phyloP scores from a whole-genome alignment of 1,140 invertebrate species.

The Liolophura sinensis region DNA sequence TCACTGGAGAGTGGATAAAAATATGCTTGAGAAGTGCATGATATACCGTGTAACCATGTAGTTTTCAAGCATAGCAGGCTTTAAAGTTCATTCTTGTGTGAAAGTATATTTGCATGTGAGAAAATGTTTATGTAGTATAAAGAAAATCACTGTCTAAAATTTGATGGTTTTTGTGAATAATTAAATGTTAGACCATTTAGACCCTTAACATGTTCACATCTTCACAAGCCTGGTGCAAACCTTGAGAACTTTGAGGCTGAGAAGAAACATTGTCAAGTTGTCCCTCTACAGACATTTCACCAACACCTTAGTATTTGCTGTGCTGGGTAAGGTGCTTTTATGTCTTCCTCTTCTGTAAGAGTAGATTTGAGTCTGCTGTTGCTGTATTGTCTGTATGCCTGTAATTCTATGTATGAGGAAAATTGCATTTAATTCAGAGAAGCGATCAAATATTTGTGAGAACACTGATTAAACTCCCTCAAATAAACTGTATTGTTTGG shows the following conservation, averaged over 20 bases:
- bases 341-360: background rate
- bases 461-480: too few relatives aligned
- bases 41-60: too few relatives aligned
- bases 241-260: slow-evolving; percentile 80
- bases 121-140: too few relatives aligned
- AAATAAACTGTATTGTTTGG: too few relatives aligned
- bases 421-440: slow-evolving; percentile 7
- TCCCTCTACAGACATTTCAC: slow-evolving; percentile 89
- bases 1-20: too few relatives aligned
- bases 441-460: background rate
- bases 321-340: slow-evolving; percentile 64
- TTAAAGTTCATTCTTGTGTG: too few relatives aligned
- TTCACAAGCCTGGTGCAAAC: slow-evolving; percentile 81
- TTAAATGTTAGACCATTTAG: background rate
- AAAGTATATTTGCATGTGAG: too few relatives aligned
- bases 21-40: too few relatives aligned
- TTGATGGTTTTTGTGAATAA: too few relatives aligned
- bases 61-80: too few relatives aligned
- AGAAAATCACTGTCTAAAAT: too few relatives aligned
- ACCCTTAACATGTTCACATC: slow-evolving; percentile 57
- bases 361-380: background rate
- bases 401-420: too few relatives aligned
- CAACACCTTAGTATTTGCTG: slow-evolving; percentile 87
- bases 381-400: background rate
- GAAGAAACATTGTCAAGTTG: slow-evolving; percentile 80